phyloP scores from a whole-genome alignment of 1,140 invertebrate genomes.

The Zelostemma sp. region DNA sequence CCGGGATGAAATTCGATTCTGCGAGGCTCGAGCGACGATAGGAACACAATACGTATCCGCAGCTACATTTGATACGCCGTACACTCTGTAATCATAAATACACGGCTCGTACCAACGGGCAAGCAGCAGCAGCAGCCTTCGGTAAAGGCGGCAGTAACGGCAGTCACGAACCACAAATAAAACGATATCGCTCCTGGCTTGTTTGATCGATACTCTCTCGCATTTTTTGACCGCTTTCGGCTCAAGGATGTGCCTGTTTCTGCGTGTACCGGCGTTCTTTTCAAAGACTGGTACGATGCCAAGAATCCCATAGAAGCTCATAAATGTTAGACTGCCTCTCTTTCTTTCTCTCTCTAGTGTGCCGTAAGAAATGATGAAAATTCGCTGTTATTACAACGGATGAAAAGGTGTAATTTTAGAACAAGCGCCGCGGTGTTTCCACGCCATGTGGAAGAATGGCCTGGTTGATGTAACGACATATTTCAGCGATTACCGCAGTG shows the following conservation, averaged over 20 bases:
- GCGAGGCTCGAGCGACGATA: no score
- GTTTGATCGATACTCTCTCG: slow-evolving; percentile 17
- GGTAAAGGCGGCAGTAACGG: not conserved
- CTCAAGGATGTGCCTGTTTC: slow-evolving; percentile 7
- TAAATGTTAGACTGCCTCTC: not conserved
- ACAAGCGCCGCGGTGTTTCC: no score
- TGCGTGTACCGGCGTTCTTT: not conserved
- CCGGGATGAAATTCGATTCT: no score
- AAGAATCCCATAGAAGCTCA: slow-evolving; percentile 2
- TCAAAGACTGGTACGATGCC: not conserved
- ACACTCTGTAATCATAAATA: not conserved
- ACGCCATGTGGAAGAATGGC: no score
- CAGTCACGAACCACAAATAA: slow-evolving; percentile 18
- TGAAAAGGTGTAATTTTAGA: not conserved
- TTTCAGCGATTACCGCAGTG: no score
- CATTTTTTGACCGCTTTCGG: slow-evolving; percentile 14
- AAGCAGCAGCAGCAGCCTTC: no score
- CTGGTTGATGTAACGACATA: no score
- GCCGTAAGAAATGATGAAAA: slow-evolving; percentile 17
- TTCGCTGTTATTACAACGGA: slow-evolving; percentile 24
- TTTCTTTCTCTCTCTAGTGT: not conserved
- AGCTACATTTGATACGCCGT: no score
- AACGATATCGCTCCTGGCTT: slow-evolving; percentile 11
- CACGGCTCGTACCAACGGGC: not conserved
- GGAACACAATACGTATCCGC: no score